Evolutionary conservation across 2,888 invertebrate genomes (phyloP), one percentile per base, ranked within the genome.

Genomic region (Eupithecia insigniata): DNA sequence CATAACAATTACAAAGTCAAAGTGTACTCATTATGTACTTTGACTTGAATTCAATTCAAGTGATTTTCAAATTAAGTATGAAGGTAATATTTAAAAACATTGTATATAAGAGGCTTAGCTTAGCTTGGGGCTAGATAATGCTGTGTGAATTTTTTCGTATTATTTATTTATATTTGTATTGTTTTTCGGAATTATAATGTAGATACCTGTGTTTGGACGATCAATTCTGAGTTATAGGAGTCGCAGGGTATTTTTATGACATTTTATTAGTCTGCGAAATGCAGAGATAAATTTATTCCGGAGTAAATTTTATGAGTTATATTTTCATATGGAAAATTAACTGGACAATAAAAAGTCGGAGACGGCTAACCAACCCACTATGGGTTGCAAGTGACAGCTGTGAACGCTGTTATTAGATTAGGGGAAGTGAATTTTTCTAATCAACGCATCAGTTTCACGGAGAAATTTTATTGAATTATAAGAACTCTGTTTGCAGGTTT

Each of bases 361-460:
- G 30, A 22, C n/a, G 12, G n/a, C n/a, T n/a, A n/a, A 62, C 12
- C n/a, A 34, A n/a, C n/a, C n/a, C n/a, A n/a, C n/a, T n/a, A n/a
- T 12, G 34, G 32, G 34, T 32, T 32, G 28, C 30, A 30, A 30
- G 30, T 28, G 32, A n/a, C 34, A 34, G 12, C 32, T 61, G 55
- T 26, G 61, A 34, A 62, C 34, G 12, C 4, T 62, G 34, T 12
- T 62, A 62, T 62, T 62, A 22, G 34, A 64, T 74, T 71, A 71
- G 30, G 67, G 39, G 46, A 71, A 74, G 60, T 67, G 43, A 67
- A 67, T 72, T 74, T 69, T 70, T 70, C 60, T 74, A 65, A 74
- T 74, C 74, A 71, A 69, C 67, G 66, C 64, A 71, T 74, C 74
- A 69, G 69, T 74, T 69, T 71, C 71, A 66, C 30, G 60, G 14